Evolutionary conservation across 2,113 vertebrate genomes (phyloP).

Genomic region (Alethe diademata): DNA sequence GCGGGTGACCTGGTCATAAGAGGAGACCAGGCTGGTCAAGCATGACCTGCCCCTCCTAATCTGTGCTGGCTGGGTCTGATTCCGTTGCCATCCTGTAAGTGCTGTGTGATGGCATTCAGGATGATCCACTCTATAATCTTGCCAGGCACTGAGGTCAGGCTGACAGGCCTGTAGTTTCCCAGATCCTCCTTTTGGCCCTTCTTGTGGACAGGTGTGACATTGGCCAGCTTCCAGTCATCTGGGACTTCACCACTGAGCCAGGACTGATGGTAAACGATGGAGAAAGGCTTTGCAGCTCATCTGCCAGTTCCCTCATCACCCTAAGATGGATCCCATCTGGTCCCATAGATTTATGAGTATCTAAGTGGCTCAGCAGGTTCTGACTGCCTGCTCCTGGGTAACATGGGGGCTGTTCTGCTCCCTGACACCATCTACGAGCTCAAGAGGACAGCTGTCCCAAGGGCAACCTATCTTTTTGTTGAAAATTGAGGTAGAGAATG

Average conservation of each 20-base stretch:
- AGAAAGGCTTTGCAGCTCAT: background rate
- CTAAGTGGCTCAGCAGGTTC: background rate
- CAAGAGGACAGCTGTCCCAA: background rate
- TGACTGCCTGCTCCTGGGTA: background rate
- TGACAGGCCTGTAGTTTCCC: background rate
- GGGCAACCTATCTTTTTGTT: no score
- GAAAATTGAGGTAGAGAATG: background rate
- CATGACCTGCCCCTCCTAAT: background rate
- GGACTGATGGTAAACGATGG: background rate
- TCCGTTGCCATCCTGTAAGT: background rate
- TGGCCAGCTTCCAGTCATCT: background rate
- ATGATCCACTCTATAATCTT: background rate
- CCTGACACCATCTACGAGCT: background rate
- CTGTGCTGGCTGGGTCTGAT: background rate
- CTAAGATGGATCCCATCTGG: background rate
- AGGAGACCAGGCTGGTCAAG: background rate
- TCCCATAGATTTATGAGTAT: background rate
- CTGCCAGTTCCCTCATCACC: background rate
- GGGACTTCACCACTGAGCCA: background rate
- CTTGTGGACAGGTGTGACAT: background rate
- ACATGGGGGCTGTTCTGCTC: background rate
- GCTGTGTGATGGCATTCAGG: no score
- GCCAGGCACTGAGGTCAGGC: background rate
- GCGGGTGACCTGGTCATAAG: background rate
- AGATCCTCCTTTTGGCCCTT: background rate